A percentile compares a stretch with the other conserved stretches of the same genome.
These are phyloP conservation scores for Noctua pronuba DNA, from an alignment of 2,888 invertebrate genomes.

Conservation along the genomic window DNA sequence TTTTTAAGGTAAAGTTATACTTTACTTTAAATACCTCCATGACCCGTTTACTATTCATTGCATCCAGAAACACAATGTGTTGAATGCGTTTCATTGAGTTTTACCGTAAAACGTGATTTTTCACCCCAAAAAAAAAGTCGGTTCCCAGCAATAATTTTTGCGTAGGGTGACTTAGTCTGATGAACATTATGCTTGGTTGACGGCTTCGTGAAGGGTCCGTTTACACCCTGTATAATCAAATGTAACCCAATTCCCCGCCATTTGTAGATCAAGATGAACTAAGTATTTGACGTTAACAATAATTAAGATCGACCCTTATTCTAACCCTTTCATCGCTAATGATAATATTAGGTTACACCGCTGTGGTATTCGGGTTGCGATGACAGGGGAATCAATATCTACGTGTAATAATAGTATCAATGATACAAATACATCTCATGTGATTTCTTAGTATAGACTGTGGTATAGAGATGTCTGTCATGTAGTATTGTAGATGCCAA, in stretches of 20 bases:
- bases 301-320: conserved; percentile 48
- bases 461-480: neutral
- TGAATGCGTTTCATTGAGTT: too few species aligned
- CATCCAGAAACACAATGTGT: too few species aligned
- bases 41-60: too few species aligned
- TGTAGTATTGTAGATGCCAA: neutral
- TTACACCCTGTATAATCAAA: too few species aligned
- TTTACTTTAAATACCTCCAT: too few species aligned
- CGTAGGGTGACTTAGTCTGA: too few species aligned
- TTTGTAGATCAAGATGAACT: conserved; percentile 20
- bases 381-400: conserved; percentile 27
- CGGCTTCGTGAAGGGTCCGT: too few species aligned
- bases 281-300: conserved; percentile 37
- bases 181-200: too few species aligned
- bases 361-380: conserved; percentile 14
- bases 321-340: conserved; percentile 40
- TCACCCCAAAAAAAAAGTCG: too few species aligned
- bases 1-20: too few species aligned
- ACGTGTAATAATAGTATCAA: conserved; percentile 13
- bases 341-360: conserved; percentile 48
- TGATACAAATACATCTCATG: neutral
- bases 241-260: conserved; percentile 25
- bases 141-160: too few species aligned
- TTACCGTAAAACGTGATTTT: too few species aligned
- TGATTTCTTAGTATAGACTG: neutral